A percentile compares a stretch with the other conserved stretches of the same genome.
phyloP scores from a whole-genome alignment of 2,888 invertebrate genomes.

The Acanthacorydalis orientalis region DNA sequence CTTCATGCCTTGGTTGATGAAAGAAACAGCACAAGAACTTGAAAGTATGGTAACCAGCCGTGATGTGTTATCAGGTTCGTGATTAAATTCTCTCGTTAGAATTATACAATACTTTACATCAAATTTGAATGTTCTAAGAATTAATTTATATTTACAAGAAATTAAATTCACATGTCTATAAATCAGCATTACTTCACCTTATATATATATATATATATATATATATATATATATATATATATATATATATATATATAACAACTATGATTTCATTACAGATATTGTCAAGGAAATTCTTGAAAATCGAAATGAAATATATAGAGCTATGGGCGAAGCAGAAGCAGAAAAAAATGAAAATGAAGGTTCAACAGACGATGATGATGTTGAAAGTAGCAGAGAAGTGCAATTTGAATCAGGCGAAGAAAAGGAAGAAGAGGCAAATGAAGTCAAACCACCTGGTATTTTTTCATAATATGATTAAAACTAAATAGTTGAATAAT shows the following conservation, averaged over 20 bases:
- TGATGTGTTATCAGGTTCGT: slow-evolving; percentile 55
- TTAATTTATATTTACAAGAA: too few relatives aligned
- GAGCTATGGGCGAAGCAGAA: slow-evolving; percentile 21
- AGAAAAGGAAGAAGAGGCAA: neutral
- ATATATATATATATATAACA: too few relatives aligned
- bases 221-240: too few relatives aligned
- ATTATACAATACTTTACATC: neutral
- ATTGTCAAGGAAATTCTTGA: slow-evolving; percentile 65
- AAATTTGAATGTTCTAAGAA: neutral
- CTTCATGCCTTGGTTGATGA: slow-evolving; percentile 77
- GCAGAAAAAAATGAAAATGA: slow-evolving; percentile 11
- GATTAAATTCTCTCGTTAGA: slow-evolving; percentile 9
- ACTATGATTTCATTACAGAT: slow-evolving; percentile 40
- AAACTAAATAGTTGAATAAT: neutral
- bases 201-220: too few relatives aligned
- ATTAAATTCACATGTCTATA: too few relatives aligned
- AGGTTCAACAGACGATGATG: neutral
- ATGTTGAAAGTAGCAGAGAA: neutral
- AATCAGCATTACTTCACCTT: too few relatives aligned
- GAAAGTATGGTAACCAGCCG: slow-evolving; percentile 66
- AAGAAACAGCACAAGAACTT: slow-evolving; percentile 64
- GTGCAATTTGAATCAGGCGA: neutral
- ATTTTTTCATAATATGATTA: neutral
- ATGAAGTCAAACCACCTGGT: too few relatives aligned
- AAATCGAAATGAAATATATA: slow-evolving; percentile 48